Base-by-base conservation (phyloP, 2,113 vertebrate genomes). In the Tragulus kanchil region DNA sequence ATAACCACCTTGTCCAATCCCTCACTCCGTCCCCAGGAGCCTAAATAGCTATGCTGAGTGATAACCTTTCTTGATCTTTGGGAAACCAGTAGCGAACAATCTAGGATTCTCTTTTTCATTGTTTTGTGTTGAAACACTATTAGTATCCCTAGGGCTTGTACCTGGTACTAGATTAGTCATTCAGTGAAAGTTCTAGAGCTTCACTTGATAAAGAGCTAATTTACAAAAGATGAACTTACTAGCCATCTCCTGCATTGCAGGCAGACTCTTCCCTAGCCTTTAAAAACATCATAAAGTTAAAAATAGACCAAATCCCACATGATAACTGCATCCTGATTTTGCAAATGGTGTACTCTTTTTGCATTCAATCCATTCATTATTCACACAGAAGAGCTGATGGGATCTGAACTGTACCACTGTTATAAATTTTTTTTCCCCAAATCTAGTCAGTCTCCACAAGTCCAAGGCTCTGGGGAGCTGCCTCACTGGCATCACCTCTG, bases 181-280 rank as follows among this genome's bases (percentile, higher is more conserved):
- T 59, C n/a, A 59, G 56, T 83, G 59, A 79, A 95, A 95, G 56
- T 87, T 79, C 42, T 90, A 71, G 93, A 61, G 67, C 21, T 78
- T 89, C 83, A 86, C 17, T 67, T 45, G 48, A 71, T 48, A 83
- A 89, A 90, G 54, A 89, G 65, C 42, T 83, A 85, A 82, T 75
- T 91, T 71, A 77, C 52, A 73, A 85, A 79, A 36, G 52, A 69
- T 64, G 64, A 93, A 36, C 64, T 36, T 96, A 31, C 9, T 7
- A 23, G 64, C n/a, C 79, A 78, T 71, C 36, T 93, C 15, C 45
- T 89, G 48, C 92, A 61, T 13, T 79, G 3, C 21, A 36, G 36
- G n/a, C 8, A 52, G 36, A 36, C 5, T 92, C 79, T 10, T 26
- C 13, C 19, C 50, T 85, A 73, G 67, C 36, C n/a, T 90, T 93